These are phyloP conservation scores for Archips xylosteana DNA, from an alignment of 2,888 invertebrate genomes.

Conservation along the genomic window DNA sequence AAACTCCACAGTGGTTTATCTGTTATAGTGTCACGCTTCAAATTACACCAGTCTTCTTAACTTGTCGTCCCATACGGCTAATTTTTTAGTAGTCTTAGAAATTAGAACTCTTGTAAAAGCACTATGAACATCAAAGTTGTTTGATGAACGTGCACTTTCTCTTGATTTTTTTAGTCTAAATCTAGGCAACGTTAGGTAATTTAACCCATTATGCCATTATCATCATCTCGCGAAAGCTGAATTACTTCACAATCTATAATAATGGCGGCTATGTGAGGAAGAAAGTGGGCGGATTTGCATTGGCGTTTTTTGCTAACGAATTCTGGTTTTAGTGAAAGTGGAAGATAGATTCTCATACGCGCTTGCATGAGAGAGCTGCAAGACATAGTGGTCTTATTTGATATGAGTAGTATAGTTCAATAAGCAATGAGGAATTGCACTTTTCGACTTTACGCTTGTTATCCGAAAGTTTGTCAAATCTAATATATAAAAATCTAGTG, in stretches of 20 bases:
- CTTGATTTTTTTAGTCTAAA: constrained; percentile 16
- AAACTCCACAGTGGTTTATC: constrained; percentile 2
- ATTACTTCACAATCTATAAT: constrained; percentile 13
- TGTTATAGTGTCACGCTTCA: background rate
- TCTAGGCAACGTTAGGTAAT: constrained; percentile 35
- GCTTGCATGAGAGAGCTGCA: background rate
- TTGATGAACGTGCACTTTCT: constrained; percentile 16
- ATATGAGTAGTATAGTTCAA: background rate
- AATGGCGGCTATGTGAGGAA: constrained; percentile 12
- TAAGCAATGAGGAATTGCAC: background rate
- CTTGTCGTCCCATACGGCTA: background rate
- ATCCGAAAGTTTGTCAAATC: no score
- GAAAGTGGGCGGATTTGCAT: constrained; percentile 34
- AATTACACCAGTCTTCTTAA: background rate
- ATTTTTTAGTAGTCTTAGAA: background rate
- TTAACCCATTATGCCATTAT: constrained; percentile 34
- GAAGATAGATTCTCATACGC: constrained; percentile 22
- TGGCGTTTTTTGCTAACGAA: constrained; percentile 28
- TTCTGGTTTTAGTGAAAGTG: constrained; percentile 41
- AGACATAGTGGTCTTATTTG: background rate
- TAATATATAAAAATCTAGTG: no score
- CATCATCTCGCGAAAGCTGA: constrained; percentile 34
- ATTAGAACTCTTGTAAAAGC: background rate
- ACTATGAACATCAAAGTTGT: background rate
- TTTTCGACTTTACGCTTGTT: no score